These are phyloP conservation scores for Pocillopora grandis DNA, from an alignment of 92 coral and sea anemone genomes.

Conservation along the genomic window DNA sequence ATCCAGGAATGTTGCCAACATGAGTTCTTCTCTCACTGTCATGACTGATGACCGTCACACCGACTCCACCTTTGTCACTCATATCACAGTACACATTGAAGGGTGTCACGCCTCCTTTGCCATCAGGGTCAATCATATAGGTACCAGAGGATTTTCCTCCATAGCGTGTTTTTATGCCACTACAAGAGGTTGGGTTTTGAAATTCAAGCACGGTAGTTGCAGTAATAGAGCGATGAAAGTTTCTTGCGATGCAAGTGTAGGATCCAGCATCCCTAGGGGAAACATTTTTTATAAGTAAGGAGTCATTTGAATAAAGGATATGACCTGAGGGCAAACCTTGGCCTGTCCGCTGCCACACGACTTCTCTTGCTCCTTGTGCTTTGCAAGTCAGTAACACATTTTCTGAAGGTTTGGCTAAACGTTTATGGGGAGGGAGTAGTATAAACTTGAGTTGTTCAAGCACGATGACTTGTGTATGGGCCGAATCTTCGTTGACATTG, in stretches of 20 bases:
- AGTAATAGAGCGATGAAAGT: slow-evolving; percentile 33
- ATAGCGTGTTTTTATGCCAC: slow-evolving; percentile 1
- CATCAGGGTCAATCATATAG: slow-evolving; percentile 10
- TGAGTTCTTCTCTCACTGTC: slow-evolving; percentile 47
- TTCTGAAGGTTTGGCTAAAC: background rate
- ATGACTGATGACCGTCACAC: slow-evolving; percentile 53
- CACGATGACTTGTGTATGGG: slow-evolving; percentile 29
- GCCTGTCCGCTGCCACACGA: slow-evolving; percentile 25
- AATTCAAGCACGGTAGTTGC: slow-evolving; percentile 28
- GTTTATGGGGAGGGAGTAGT: background rate
- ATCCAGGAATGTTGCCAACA: slow-evolving; percentile 8
- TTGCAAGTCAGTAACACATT: background rate
- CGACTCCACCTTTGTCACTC: slow-evolving; percentile 54
- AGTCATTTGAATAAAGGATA: no score
- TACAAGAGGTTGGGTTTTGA: slow-evolving; percentile 16
- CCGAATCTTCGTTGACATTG: slow-evolving; percentile 3
- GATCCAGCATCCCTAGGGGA: background rate
- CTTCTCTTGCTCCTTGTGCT: slow-evolving; percentile 30
- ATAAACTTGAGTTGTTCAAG: slow-evolving; percentile 18
- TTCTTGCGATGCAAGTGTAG: slow-evolving; percentile 54
- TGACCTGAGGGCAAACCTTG: slow-evolving; percentile 2
- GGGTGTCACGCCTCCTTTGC: slow-evolving; percentile 21
- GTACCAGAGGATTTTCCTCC: background rate
- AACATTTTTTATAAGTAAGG: background rate
- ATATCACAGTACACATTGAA: slow-evolving; percentile 51